Conservation (phyloP, 2,113 vertebrate genomes). For the Crocuta crocuta region DNA sequence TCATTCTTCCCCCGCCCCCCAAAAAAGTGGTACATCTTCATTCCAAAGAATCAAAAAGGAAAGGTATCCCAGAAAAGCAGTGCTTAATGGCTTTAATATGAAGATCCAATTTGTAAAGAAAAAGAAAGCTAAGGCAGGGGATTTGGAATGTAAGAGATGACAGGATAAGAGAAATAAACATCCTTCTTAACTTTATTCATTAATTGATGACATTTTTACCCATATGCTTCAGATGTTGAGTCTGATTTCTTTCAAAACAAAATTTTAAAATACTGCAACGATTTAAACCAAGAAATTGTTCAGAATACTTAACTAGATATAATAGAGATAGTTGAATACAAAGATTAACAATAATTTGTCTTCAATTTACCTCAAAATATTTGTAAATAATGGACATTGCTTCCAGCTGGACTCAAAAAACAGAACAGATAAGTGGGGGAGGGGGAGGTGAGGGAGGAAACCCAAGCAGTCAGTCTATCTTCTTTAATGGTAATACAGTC, state of each 20-base stretch:
- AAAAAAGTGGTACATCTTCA: slow-evolving; percentile 83
- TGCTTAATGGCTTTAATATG: slow-evolving; percentile 71
- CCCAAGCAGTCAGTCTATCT: too few relatives aligned
- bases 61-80: slow-evolving; percentile 67
- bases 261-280: slow-evolving; percentile 46
- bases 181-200: slow-evolving; percentile 68
- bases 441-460: neutral
- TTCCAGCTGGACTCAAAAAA: neutral
- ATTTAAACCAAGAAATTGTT: neutral
- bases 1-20: slow-evolving; percentile 76
- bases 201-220: slow-evolving; percentile 68
- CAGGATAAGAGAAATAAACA: slow-evolving; percentile 71
- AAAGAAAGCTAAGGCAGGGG: slow-evolving; percentile 70
- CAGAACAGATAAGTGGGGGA: neutral
- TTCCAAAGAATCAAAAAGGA: slow-evolving; percentile 61
- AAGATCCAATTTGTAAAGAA: slow-evolving; percentile 71
- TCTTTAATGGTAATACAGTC: neutral
- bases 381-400: neutral
- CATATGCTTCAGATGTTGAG: slow-evolving; percentile 66
- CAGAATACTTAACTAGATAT: neutral
- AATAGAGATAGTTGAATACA: neutral
- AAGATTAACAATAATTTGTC: neutral
- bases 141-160: slow-evolving; percentile 74
- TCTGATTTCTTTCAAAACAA: slow-evolving; percentile 37
- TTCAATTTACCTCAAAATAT: neutral